These are phyloP conservation scores for Alectoris magna DNA, from an alignment of 2,797 vertebrate genomes.

Conservation along the genomic window DNA sequence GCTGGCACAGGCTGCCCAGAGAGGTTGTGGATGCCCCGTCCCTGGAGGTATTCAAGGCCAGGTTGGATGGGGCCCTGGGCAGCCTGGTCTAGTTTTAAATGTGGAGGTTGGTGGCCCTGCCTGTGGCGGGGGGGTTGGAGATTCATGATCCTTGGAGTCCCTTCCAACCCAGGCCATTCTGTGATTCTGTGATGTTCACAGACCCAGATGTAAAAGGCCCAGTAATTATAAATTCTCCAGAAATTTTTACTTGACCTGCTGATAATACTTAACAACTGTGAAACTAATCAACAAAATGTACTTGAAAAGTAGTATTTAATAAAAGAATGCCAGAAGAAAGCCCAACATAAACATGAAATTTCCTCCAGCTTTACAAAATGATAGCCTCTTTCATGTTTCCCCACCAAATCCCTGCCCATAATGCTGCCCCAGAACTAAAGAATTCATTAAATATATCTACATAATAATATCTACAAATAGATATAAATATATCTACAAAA, in stretches of 20 bases:
- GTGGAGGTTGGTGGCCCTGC: too few species aligned
- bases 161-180: too few species aligned
- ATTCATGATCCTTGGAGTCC: too few species aligned
- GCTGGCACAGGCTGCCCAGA: too few species aligned
- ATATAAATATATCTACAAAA: too few species aligned
- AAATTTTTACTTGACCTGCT: neutral
- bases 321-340: neutral
- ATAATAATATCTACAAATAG: too few species aligned
- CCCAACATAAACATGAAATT: neutral
- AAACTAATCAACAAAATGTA: neutral
- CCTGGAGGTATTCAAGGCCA: too few species aligned
- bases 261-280: neutral
- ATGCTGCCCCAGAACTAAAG: neutral
- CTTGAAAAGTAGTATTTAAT: neutral
- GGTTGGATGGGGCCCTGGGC: too few species aligned
- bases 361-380: neutral
- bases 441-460: neutral
- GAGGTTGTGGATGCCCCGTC: too few species aligned
- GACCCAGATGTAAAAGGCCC: neutral
- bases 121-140: too few species aligned
- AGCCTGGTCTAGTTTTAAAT: too few species aligned
- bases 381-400: neutral
- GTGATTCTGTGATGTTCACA: neutral
- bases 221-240: neutral
- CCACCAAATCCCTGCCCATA: neutral